These are phyloP conservation scores for Guaruba guarouba DNA, from an alignment of 2,113 vertebrate genomes.

Conservation along the genomic window DNA sequence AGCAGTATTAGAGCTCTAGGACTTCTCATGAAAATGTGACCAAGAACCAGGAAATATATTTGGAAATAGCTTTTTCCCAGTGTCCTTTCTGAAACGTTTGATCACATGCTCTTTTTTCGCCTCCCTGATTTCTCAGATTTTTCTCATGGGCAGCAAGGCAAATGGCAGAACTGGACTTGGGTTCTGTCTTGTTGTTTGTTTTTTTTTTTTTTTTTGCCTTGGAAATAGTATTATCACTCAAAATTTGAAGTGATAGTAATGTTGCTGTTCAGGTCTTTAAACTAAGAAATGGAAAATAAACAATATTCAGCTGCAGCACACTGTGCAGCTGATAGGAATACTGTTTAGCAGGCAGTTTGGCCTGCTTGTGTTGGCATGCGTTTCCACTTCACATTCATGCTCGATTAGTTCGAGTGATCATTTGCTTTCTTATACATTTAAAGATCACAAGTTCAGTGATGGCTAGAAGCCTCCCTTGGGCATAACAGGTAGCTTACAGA, in stretches of 20 bases:
- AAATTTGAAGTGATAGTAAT: not conserved
- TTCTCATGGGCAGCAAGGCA: not conserved
- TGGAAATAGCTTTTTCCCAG: not conserved
- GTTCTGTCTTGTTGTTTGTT: not conserved
- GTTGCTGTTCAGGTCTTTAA: not conserved
- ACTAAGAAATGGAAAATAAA: not conserved
- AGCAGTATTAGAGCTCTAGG: not conserved
- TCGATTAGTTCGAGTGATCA: not conserved
- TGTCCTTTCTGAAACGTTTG: not conserved
- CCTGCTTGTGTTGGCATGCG: not conserved
- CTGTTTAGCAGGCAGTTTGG: not conserved
- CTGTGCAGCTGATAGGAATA: not conserved
- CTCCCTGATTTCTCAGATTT: not conserved
- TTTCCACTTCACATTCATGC: not conserved
- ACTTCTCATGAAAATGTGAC: not conserved
- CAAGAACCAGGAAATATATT: not conserved
- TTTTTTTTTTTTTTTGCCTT: not conserved
- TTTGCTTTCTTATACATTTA: not conserved
- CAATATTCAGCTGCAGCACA: not conserved
- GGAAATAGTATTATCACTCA: not conserved
- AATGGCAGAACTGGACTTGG: not conserved
- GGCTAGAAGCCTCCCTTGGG: not conserved
- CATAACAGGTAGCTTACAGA: not conserved
- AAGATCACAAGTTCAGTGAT: not conserved
- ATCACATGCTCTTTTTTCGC: rapidly evolving